Conservation (phyloP, 2,888 invertebrate species). For the Prenolepis imparis region DNA sequence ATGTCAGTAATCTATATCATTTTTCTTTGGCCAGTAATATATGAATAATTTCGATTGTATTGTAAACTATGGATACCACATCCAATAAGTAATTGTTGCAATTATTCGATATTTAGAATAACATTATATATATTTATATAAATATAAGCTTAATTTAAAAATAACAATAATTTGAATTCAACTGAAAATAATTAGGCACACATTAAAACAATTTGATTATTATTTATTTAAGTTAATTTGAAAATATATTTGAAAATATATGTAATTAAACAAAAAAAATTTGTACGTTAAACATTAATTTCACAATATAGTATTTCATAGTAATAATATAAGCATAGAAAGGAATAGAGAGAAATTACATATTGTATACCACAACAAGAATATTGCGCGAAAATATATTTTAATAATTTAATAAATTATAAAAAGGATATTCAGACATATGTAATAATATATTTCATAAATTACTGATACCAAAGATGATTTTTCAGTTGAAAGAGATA, state of each 20-base stretch:
- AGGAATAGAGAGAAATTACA: no score
- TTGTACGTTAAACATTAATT: background rate
- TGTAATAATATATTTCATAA: background rate
- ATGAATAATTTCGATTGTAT: slow-evolving; percentile 10
- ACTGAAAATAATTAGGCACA: background rate
- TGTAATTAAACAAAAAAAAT: no score
- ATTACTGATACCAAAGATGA: background rate
- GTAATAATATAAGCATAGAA: background rate
- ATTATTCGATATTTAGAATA: background rate
- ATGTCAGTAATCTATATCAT: background rate
- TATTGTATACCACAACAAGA: no score
- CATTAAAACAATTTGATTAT: background rate
- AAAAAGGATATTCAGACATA: no score
- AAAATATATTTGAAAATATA: no score
- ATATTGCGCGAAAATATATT: no score
- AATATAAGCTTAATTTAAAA: background rate
- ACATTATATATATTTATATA: background rate
- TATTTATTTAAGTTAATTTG: slow-evolving; percentile 8
- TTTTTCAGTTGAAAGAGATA: background rate
- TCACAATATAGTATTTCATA: background rate
- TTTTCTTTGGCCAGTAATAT: background rate
- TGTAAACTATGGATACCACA: slow-evolving; percentile 1
- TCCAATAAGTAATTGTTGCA: background rate
- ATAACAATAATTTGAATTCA: slow-evolving; percentile 6
- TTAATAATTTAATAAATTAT: no score